phyloP scores from a whole-genome alignment of 1,140 invertebrate genomes.

The Schlechtendalia chinensis region DNA sequence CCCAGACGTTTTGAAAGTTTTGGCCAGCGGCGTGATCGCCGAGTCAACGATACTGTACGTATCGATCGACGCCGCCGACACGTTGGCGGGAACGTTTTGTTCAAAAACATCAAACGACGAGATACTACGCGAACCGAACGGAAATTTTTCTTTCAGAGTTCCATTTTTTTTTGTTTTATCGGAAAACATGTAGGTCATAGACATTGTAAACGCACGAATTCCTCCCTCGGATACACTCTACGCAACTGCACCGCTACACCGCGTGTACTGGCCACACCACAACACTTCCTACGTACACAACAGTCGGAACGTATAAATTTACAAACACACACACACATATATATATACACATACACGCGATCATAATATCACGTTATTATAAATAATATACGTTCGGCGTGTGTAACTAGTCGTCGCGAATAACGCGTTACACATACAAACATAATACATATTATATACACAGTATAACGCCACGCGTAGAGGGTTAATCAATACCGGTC shows the following conservation, averaged over 20 bases:
- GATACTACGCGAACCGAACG: not conserved
- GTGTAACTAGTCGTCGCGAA: conserved; percentile 5
- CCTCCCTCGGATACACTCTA: not conserved
- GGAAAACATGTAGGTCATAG: conserved; percentile 17
- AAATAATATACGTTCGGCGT: not conserved
- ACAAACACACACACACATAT: no score
- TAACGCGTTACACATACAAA: not conserved
- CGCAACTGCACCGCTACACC: not conserved
- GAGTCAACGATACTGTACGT: not conserved
- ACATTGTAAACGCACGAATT: not conserved
- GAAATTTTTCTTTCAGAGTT: not conserved
- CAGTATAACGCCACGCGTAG: not conserved
- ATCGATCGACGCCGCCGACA: not conserved
- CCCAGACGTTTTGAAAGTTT: no score
- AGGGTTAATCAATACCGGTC: conserved; percentile 49
- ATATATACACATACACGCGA: not conserved
- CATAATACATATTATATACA: not conserved
- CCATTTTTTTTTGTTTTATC: conserved; percentile 9
- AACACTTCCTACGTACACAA: no score
- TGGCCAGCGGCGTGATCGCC: no score
- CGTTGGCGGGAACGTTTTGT: conserved; percentile 1
- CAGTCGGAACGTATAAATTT: not conserved
- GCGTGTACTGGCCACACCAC: no score
- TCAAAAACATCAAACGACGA: not conserved
- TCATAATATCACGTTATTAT: not conserved